These are phyloP conservation scores for Pyrocoelia pectoralis DNA, from an alignment of 2,888 invertebrate species.

Conservation along the genomic window DNA sequence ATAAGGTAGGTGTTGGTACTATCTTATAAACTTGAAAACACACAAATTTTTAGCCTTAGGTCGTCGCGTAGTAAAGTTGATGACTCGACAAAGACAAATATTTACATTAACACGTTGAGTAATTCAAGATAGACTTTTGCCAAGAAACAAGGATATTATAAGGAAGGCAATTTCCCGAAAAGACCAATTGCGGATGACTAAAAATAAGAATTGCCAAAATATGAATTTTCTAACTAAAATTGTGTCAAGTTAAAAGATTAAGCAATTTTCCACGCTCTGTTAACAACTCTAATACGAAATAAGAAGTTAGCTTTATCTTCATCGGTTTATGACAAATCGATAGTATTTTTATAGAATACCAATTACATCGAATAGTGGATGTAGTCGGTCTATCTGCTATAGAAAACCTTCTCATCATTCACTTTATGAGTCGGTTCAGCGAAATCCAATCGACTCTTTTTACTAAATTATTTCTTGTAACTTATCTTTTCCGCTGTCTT, in stretches of 20 bases:
- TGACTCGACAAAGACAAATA: not conserved
- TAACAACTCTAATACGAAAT: too few relatives aligned
- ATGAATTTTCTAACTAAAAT: not conserved
- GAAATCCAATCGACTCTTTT: not conserved
- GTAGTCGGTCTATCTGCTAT: not conserved
- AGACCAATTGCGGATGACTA: not conserved
- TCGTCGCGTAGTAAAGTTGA: not conserved
- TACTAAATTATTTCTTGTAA: not conserved
- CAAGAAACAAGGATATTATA: not conserved
- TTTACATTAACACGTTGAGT: not conserved
- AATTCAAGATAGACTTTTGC: not conserved
- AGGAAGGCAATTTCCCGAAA: not conserved
- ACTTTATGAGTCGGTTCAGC: not conserved
- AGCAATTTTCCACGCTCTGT: not conserved
- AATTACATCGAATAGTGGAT: not conserved
- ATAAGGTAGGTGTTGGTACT: too few relatives aligned
- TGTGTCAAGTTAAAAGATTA: constrained; percentile 1
- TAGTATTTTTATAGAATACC: not conserved
- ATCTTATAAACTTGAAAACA: too few relatives aligned
- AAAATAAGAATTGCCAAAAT: not conserved
- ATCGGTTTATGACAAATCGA: not conserved
- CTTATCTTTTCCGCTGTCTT: not conserved
- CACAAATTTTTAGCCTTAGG: not conserved
- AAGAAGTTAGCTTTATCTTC: too few relatives aligned
- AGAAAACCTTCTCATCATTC: not conserved